phyloP scores from a whole-genome alignment of 2,797 vertebrate genomes.

The Chromis chromis region DNA sequence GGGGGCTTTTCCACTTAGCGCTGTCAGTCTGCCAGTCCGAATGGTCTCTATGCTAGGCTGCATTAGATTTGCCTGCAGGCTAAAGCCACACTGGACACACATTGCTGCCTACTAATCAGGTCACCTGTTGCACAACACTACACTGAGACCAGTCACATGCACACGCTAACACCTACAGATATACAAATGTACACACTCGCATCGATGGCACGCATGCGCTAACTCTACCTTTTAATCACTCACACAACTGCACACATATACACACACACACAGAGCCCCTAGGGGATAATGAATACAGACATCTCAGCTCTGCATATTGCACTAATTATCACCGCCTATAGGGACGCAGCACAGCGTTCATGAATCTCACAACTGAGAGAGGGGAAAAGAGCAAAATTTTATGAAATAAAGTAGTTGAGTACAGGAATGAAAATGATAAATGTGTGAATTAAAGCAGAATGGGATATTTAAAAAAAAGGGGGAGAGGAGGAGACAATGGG shows the following conservation, averaged over 20 bases:
- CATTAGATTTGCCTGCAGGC: slow-evolving; percentile 57
- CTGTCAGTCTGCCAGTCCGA: slow-evolving; percentile 44
- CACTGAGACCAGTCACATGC: slow-evolving; percentile 15
- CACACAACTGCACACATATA: slow-evolving; percentile 3
- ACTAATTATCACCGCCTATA: slow-evolving; percentile 19
- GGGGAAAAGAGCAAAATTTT: not conserved
- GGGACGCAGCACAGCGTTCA: not conserved
- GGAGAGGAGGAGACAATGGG: not conserved
- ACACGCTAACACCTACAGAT: slow-evolving; percentile 5
- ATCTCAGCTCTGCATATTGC: slow-evolving; percentile 14
- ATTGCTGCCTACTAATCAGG: slow-evolving; percentile 66
- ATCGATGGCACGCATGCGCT: not conserved
- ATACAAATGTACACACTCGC: not conserved
- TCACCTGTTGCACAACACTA: slow-evolving; percentile 73
- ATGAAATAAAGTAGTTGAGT: not conserved
- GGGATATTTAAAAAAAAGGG: no score
- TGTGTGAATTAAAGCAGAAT: not conserved
- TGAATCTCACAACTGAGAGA: slow-evolving; percentile 11
- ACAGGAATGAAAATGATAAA: not conserved
- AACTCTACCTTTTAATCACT: not conserved
- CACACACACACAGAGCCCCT: not conserved
- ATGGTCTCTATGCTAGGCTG: slow-evolving; percentile 51
- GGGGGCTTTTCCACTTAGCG: slow-evolving; percentile 67
- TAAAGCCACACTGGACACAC: slow-evolving; percentile 55
- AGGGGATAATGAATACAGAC: slow-evolving; percentile 22